Evolutionary conservation across 2,797 vertebrate species (phyloP).

Genomic region (Esox masquinongy): DNA sequence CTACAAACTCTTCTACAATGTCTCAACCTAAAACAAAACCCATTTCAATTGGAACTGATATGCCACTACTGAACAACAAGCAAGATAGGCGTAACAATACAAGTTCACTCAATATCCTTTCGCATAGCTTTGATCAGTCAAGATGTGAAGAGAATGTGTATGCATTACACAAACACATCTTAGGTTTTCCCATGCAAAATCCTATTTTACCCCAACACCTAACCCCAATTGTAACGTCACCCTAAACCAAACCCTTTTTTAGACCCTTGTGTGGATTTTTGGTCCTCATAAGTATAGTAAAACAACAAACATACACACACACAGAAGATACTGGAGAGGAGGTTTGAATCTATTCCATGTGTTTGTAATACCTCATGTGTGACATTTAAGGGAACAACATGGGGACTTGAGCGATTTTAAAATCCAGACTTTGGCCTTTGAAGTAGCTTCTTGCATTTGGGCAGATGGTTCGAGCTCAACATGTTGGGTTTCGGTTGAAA

Average conservation of each 20-base stretch:
- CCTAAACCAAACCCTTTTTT: no score
- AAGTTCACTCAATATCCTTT: not conserved
- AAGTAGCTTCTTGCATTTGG: constrained; percentile 30
- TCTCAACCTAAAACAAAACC: constrained; percentile 49
- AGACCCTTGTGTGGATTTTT: no score
- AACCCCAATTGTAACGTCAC: no score
- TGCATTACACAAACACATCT: not conserved
- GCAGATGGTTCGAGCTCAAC: constrained; percentile 31
- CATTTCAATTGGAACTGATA: constrained; percentile 10
- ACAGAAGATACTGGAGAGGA: constrained; percentile 18
- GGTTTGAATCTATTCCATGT: constrained; percentile 52
- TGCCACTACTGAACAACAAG: not conserved
- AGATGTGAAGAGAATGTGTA: not conserved
- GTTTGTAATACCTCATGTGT: constrained; percentile 47
- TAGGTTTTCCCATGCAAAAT: no score
- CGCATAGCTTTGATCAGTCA: not conserved
- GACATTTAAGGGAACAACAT: constrained; percentile 57
- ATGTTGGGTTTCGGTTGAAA: not conserved
- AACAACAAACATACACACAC: constrained; percentile 21
- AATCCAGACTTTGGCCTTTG: constrained; percentile 49
- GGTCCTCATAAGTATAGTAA: no score
- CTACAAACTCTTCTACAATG: constrained; percentile 20
- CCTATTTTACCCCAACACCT: no score
- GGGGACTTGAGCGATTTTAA: constrained; percentile 42
- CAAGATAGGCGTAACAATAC: not conserved